Base-by-base conservation (phyloP, 2,888 invertebrate genomes). In the Pristionchus maxplancki region DNA sequence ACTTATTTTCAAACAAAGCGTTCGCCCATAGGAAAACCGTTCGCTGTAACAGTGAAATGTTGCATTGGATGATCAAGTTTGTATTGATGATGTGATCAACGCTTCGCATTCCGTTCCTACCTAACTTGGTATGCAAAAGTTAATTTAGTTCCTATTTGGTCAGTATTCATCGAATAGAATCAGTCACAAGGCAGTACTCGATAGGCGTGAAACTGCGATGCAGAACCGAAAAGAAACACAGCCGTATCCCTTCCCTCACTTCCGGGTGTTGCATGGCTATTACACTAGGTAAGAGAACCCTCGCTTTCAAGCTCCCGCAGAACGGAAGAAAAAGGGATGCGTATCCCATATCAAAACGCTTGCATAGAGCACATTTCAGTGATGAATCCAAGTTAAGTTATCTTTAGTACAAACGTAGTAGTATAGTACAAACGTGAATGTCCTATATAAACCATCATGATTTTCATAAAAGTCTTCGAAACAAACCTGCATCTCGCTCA, bases 401-500 rank as follows among this genome's bases (percentile, higher is more conserved):
- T n/a, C n/a, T n/a, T n/a, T n/a, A n/a, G n/a, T n/a, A n/a, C n/a
- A n/a, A n/a, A n/a, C n/a, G n/a, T n/a, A n/a, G n/a, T n/a, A n/a
- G n/a, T n/a, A n/a, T n/a, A n/a, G n/a, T n/a, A n/a, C n/a, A n/a
- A n/a, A n/a, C n/a, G n/a, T n/a, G n/a, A n/a, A n/a, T n/a, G n/a
- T n/a, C n/a, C n/a, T n/a, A n/a, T n/a, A n/a, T n/a, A n/a, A n/a
- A n/a, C n/a, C n/a, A n/a, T n/a, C n/a, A n/a, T n/a, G n/a, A n/a
- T n/a, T n/a, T n/a, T n/a, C n/a, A n/a, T n/a, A n/a, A n/a, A n/a
- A n/a, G n/a, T n/a, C n/a, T n/a, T n/a, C n/a, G n/a, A n/a, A n/a
- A 58, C 58, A 58, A n/a, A 93, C 93, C 91, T 92, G 92, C 90
- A 93, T 91, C 13, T 90, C 90, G 62, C 89, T 89, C 67, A 91